Percentiles rank a stretch among this genome's conserved stretches.
These are phyloP conservation scores for Stenopsyche tienmushanensis DNA, from an alignment of 1,140 invertebrate species.

Conservation along the genomic window DNA sequence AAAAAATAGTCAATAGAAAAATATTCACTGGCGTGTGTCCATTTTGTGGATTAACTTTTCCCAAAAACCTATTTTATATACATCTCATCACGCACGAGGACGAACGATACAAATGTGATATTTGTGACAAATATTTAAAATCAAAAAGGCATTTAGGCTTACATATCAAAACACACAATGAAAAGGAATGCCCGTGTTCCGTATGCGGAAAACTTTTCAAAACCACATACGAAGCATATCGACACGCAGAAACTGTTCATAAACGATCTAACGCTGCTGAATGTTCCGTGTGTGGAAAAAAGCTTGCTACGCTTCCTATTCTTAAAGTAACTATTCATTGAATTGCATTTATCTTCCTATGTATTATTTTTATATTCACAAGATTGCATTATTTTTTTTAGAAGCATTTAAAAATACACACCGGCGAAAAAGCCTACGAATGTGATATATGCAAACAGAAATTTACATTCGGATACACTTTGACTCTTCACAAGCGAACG, in stretches of 20 bases:
- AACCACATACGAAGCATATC: not conserved
- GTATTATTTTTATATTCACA: too few relatives aligned
- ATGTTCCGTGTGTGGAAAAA: slow-evolving; percentile 22
- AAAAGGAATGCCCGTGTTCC: not conserved
- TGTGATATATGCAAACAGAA: slow-evolving; percentile 28
- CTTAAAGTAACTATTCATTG: too few relatives aligned
- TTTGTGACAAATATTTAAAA: not conserved
- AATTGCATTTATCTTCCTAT: too few relatives aligned
- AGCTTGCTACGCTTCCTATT: slow-evolving; percentile 12
- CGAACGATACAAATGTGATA: not conserved
- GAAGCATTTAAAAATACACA: too few relatives aligned
- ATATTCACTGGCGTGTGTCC: not conserved
- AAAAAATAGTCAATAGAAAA: too few relatives aligned
- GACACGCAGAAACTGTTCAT: slow-evolving; percentile 25
- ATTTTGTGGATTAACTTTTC: not conserved
- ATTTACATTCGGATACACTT: slow-evolving; percentile 23
- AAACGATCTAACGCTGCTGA: slow-evolving; percentile 1
- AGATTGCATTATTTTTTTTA: too few relatives aligned
- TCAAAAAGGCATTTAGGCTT: not conserved
- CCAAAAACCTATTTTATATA: not conserved
- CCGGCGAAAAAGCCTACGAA: slow-evolving; percentile 29
- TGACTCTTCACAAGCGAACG: slow-evolving; percentile 29
- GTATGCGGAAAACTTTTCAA: slow-evolving; percentile 7
- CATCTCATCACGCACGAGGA: not conserved
- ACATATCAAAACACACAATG: not conserved